These are phyloP conservation scores for Microcebus jonahi DNA, from an alignment of 2,113 vertebrate genomes.

Conservation along the genomic window DNA sequence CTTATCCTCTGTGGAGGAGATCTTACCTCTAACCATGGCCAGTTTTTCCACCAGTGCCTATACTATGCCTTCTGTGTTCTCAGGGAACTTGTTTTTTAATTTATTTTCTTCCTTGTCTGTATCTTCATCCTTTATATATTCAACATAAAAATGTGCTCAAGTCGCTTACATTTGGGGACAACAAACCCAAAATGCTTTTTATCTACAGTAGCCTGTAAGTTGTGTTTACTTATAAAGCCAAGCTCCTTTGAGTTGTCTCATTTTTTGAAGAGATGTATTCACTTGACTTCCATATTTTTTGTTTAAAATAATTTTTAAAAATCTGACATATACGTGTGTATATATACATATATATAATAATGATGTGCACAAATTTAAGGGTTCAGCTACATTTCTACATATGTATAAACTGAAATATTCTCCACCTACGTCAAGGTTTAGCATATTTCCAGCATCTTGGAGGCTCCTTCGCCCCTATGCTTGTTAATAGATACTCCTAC, in stretches of 20 bases:
- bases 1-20: background rate
- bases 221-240: background rate
- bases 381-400: background rate
- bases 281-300: background rate
- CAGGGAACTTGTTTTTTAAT: background rate
- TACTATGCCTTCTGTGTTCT: background rate
- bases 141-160: background rate
- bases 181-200: background rate
- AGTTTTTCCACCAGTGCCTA: background rate
- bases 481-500: background rate
- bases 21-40: background rate
- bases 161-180: background rate
- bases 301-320: background rate
- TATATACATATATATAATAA: background rate
- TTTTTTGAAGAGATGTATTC: background rate
- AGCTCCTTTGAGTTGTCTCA: background rate
- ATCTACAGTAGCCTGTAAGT: no score
- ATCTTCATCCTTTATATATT: background rate
- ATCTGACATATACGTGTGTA: background rate
- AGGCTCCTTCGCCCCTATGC: background rate
- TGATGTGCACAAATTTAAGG: background rate
- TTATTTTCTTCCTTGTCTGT: background rate
- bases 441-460: background rate
- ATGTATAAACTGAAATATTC: background rate
- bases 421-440: background rate